Base-by-base conservation (phyloP, 2,888 invertebrate genomes). In the Chironomus tentans region DNA sequence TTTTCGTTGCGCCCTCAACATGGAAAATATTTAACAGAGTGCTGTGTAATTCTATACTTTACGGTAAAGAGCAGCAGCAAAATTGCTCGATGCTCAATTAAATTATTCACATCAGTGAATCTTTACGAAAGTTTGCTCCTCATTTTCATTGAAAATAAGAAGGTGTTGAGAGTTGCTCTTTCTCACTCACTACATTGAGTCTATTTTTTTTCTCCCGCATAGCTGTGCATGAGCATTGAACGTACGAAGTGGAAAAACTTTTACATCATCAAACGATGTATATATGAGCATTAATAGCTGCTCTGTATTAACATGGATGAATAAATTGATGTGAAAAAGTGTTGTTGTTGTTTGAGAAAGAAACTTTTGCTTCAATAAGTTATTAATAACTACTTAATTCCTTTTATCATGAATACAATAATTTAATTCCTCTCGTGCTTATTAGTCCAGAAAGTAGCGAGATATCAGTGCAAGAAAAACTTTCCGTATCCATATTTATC, bases 71-170 rank as follows among this genome's bases (percentile, higher is more conserved):
- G 24, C 65, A 13, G 24, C 65, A 13, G 24, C n/a, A 56, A 65
- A 65, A 65, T 24, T 56, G 56, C 18, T 56, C 56, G 56, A 24
- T 74, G 74, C 46, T 47, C 68, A 74, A 74, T 68, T 74, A 62
- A 74, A 74, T 74, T 74, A 68, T 48, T 65, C 48, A 68, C 74
- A 15, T 65, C 62, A 68, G 46, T 74, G 74, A 65, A 7, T 56
- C 21, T 65, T 65, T 65, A 65, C 4, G 65, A 65, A 65, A 65
- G 13, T 65, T 65, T 65, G 21, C 22, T 22, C 7, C 56, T 62
- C 62, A 18, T 21, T 62, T 21, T 65, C 65, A 65, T 38, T 38
- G 38, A 10, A 38, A 21, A 21, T 56, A n/a, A 15, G 15, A 18
- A 56, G 56, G 56, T 56, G 56, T 56, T 56, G 56, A 56, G 56